A percentile compares a stretch with the other conserved stretches of the same genome.
These are phyloP conservation scores for Pseudococcus viburni DNA, from an alignment of 2,888 invertebrate species.

Conservation along the genomic window DNA sequence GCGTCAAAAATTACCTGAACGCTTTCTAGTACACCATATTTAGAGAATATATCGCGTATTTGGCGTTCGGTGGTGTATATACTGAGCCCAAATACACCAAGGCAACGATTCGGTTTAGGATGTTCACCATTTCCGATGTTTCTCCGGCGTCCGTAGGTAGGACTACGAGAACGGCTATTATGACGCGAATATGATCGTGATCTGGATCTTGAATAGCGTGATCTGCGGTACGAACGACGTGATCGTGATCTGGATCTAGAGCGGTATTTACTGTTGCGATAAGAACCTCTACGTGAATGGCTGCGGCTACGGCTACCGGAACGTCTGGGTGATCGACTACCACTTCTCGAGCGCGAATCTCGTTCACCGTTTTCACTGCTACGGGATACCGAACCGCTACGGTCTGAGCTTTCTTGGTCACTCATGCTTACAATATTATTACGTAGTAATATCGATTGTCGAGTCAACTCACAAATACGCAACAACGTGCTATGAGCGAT, in stretches of 20 bases:
- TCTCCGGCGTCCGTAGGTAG: background rate
- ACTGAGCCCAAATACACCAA: constrained; percentile 96
- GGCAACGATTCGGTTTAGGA: constrained; percentile 88
- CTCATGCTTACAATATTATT: constrained; percentile 51
- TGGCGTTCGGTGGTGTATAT: constrained; percentile 93
- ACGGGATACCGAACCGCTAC: constrained; percentile 50
- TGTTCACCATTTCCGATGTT: constrained; percentile 75
- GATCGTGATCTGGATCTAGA: constrained; percentile 55
- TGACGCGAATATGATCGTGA: constrained; percentile 46
- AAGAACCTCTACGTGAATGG: constrained; percentile 34
- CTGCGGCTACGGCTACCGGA: constrained; percentile 60
- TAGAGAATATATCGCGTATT: constrained; percentile 91
- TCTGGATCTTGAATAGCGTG: constrained; percentile 55
- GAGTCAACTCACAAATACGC: constrained; percentile 8
- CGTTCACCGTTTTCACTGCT: constrained; percentile 58
- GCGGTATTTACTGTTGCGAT: constrained; percentile 57
- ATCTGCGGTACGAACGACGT: constrained; percentile 49
- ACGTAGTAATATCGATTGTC: constrained; percentile 9
- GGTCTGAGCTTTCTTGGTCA: constrained; percentile 63
- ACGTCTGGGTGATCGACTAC: constrained; percentile 55
- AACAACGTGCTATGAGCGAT: constrained; percentile 49
- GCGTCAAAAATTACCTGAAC: constrained; percentile 96
- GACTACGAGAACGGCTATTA: constrained; percentile 35
- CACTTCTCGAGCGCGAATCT: constrained; percentile 58
- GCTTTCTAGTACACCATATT: constrained; percentile 92